Evolutionary conservation across 1,140 invertebrate genomes (phyloP), one percentile per base, ranked within the genome.

Genomic region (Lerema accius): DNA sequence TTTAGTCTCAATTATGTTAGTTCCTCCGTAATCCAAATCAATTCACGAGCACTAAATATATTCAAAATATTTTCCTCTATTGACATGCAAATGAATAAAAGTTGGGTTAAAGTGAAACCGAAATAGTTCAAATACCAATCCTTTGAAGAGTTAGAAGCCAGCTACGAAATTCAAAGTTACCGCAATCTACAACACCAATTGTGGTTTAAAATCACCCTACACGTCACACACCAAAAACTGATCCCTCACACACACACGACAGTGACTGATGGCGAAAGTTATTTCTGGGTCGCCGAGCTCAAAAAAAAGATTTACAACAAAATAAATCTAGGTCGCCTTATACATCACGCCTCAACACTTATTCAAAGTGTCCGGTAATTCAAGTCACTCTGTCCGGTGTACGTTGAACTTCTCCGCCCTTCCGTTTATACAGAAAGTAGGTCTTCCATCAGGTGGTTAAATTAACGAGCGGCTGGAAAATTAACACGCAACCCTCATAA

Each of bases 401-500:
- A 55, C 39, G 10, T 5, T 5, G 39, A 53, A 17, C 13, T 42
- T 26, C 13, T 7, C 51, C 26, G 23, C 19, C 39, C 51, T 55
- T 16, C 4, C 0, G 14, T 28, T 42, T 42, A 11, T 55, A 14
- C 42, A 7, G 23, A 42, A 55, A 37, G 50, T 17, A 26, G 39
- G 23, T 40, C 23, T 32, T 0, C 2, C 37, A 13, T 40, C 5
- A 42, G 14, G 28, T 32, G 51, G 51, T 15, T 43, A 43, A 56
- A 56, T 43, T 56, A 28, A 40, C 23, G 51, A 40, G 39, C 37
- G 51, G 23, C 3, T 10, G 50, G 17, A 14, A 19, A 56, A 43
- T 43, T 56, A 56, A 43, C 51, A 56, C 51, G 51, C 39, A 43
- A 56, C 51, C 51, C 51, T 42, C 19, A 15, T 42, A 55, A 42